These are phyloP conservation scores for Xenentodon cancila DNA, from an alignment of 2,797 vertebrate genomes.

Conservation along the genomic window DNA sequence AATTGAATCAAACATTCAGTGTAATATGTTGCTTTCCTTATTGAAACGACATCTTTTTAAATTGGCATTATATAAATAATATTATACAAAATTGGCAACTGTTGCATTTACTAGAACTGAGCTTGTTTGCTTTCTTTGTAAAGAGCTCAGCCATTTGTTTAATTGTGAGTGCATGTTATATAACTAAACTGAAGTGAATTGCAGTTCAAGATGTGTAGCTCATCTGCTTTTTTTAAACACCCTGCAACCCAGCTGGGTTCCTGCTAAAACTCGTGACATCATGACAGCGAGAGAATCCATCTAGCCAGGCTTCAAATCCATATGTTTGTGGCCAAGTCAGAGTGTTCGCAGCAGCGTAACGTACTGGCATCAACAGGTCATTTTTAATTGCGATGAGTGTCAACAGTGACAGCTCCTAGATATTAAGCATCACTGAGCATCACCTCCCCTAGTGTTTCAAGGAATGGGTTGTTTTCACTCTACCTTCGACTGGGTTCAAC, in stretches of 20 bases:
- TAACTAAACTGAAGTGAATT: not conserved
- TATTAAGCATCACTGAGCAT: not conserved
- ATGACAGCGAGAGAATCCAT: slow-evolving; percentile 9
- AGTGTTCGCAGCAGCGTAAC: not conserved
- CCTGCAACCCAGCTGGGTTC: not conserved
- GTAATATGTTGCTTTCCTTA: too few relatives aligned
- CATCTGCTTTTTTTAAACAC: slow-evolving; percentile 18
- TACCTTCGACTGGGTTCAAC: not conserved
- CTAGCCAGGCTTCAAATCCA: not conserved
- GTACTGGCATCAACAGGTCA: not conserved
- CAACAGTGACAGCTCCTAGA: not conserved
- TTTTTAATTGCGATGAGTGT: not conserved
- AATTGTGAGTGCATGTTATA: too few relatives aligned
- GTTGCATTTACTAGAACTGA: too few relatives aligned
- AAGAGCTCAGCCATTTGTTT: too few relatives aligned
- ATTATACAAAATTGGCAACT: too few relatives aligned
- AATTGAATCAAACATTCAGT: too few relatives aligned
- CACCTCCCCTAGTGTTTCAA: not conserved
- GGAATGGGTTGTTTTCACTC: not conserved
- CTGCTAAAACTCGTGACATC: slow-evolving; percentile 1
- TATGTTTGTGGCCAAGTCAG: not conserved
- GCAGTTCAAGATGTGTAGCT: not conserved
- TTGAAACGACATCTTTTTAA: too few relatives aligned
- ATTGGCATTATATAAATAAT: too few relatives aligned
- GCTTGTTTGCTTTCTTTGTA: too few relatives aligned